These are phyloP conservation scores for Drosophila tristis DNA, from an alignment of 1,140 invertebrate genomes.

Conservation along the genomic window DNA sequence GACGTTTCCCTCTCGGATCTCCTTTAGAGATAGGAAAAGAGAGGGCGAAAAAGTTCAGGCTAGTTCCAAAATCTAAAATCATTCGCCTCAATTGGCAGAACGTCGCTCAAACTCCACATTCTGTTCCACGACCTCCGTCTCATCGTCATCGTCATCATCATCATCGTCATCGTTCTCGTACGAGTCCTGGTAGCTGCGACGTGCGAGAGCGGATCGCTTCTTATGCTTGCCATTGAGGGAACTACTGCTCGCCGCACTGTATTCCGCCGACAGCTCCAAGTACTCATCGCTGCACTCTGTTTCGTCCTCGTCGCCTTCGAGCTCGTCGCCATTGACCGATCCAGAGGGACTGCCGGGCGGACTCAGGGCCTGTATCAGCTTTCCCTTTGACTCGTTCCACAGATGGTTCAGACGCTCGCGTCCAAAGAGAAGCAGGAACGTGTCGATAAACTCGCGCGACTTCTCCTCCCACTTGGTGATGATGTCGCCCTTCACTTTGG, in stretches of 20 bases:
- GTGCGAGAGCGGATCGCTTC: slow-evolving; percentile 26
- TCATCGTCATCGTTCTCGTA: slow-evolving; percentile 19
- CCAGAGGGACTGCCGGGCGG: slow-evolving; percentile 91
- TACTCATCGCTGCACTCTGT: slow-evolving; percentile 62
- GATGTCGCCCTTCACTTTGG: slow-evolving; percentile 94
- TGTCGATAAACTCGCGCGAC: slow-evolving; percentile 96
- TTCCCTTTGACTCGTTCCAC: slow-evolving; percentile 95
- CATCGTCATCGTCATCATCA: too few relatives aligned
- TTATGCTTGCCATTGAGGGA: slow-evolving; percentile 36
- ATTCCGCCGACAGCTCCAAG: slow-evolving; percentile 47
- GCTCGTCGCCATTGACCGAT: slow-evolving; percentile 86
- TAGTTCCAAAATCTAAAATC: slow-evolving; percentile 25
- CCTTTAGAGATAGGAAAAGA: slow-evolving; percentile 9
- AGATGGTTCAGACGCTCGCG: slow-evolving; percentile 93
- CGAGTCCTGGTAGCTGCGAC: slow-evolving; percentile 30
- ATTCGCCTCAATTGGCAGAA: slow-evolving; percentile 15
- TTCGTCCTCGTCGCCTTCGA: slow-evolving; percentile 71
- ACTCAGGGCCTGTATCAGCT: slow-evolving; percentile 94
- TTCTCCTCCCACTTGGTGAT: slow-evolving; percentile 99
- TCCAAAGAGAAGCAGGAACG: slow-evolving; percentile 96
- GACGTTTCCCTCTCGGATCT: slow-evolving; percentile 5
- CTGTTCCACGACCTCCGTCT: slow-evolving; percentile 14
- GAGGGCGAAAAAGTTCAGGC: slow-evolving; percentile 7
- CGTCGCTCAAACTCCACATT: slow-evolving; percentile 28
- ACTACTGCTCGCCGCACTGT: slow-evolving; percentile 31